phyloP scores from a whole-genome alignment of 2,888 invertebrate species.

The Thymelicus sylvestris region DNA sequence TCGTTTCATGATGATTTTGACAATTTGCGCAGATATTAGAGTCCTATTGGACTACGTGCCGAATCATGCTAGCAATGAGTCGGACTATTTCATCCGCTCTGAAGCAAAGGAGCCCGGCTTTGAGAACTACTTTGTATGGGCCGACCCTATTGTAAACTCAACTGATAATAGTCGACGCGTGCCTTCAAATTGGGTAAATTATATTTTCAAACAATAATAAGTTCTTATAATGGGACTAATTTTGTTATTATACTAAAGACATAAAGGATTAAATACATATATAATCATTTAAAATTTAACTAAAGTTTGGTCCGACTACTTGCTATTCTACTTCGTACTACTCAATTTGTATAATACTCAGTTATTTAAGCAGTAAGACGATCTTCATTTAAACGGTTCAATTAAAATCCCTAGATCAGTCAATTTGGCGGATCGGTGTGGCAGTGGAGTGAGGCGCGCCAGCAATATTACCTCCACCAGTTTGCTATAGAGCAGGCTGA shows the following conservation, averaged over 20 bases:
- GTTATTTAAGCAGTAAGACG: no score
- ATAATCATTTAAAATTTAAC: no score
- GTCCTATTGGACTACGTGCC: conserved; percentile 88
- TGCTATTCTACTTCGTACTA: no score
- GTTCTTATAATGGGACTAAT: neutral
- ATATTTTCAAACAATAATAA: neutral
- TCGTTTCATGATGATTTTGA: neutral
- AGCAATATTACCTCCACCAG: conserved; percentile 89
- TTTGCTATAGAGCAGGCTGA: conserved; percentile 87
- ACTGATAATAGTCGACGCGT: conserved; percentile 41
- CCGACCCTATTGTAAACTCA: conserved; percentile 58
- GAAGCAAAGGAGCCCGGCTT: conserved; percentile 84
- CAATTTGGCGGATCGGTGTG: conserved; percentile 88
- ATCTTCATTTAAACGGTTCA: conserved; percentile 8
- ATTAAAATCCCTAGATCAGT: conserved; percentile 59
- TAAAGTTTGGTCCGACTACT: no score
- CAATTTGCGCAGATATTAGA: conserved; percentile 62
- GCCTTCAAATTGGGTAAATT: conserved; percentile 81
- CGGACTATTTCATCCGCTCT: conserved; percentile 92
- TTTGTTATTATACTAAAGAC: neutral
- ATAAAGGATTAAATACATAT: no score
- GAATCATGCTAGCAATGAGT: conserved; percentile 88
- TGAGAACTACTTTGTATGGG: conserved; percentile 92
- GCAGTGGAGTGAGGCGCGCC: conserved; percentile 86
- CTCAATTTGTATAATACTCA: no score